Conservation (phyloP, 2,888 invertebrate species). For the Mimachlamys varia region DNA sequence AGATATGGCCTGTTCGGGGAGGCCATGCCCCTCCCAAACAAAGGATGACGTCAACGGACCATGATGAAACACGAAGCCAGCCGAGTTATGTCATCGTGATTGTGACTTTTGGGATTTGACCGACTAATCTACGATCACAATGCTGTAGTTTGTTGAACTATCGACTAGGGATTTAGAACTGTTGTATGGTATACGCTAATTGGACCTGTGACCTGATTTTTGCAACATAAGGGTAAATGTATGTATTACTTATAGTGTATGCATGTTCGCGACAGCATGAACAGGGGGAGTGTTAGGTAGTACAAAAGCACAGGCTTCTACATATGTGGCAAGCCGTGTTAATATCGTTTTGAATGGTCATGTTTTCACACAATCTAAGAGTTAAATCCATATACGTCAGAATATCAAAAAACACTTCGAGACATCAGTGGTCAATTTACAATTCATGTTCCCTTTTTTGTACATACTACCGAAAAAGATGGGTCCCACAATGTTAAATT, state of each 20-base stretch:
- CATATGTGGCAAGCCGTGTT: background rate
- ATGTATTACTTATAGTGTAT: background rate
- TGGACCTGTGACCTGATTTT: background rate
- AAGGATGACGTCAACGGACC: background rate
- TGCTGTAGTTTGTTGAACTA: background rate
- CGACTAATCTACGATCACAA: background rate
- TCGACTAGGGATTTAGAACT: background rate
- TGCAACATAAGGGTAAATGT: background rate
- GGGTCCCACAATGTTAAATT: no score
- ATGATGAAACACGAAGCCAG: background rate
- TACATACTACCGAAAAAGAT: no score
- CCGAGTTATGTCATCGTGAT: background rate
- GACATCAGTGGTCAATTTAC: no score
- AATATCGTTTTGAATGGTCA: background rate
- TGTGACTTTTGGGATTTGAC: background rate
- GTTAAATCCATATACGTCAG: no score
- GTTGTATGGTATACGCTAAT: background rate
- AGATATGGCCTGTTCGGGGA: background rate
- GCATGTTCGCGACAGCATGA: background rate
- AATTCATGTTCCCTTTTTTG: no score
- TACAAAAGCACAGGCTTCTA: no score
- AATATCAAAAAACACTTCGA: no score
- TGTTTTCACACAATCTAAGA: no score
- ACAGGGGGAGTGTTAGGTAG: background rate
- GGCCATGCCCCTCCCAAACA: background rate